Evolutionary conservation across 2,797 vertebrate genomes (phyloP), one percentile per base, ranked within the genome.

Genomic region (Eurystomus glaucurus): DNA sequence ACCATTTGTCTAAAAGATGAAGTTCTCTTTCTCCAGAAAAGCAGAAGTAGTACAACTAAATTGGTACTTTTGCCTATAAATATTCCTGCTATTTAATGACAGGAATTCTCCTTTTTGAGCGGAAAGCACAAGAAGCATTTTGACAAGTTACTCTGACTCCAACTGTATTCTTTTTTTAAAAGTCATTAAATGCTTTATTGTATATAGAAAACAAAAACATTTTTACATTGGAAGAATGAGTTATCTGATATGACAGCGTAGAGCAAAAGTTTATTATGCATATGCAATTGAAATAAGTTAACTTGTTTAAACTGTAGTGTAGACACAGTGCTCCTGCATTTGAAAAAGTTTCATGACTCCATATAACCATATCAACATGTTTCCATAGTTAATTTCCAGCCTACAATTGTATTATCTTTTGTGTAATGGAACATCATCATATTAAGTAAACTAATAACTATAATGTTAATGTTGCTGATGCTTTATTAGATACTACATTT

Each of bases 321-420:
- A 69, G 85, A 74, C 9, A 69, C 87, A 96, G 68, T 95, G 82
- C 71, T 96, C 54, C 89, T 93, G 74, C 79, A 45, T 95, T 94
- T 97, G 90, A 93, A 93, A 79, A 97, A 96, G 96, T 97, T 97
- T 97, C 94, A 86, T 97, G 95, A 96, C 95, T 97, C 95, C 94
- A 46, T 79, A 65, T 97, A 97, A 97, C 97, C 75, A 29, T 91
- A 97, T 97, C 94, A 97, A 71, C 95, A 94, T 97, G 80, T 96
- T 96, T 96, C 93, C 85, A 94, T 96, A 90, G 88, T 97, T 97
- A 95, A 96, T 97, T 97, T 95, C 93, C 97, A 97, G 76, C 90
- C 66, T 96, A 33, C 72, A 96, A 97, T 97, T 95, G 19, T 72
- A 96, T 97, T 97, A 96, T 82, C 87, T 90, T 92, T 90, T 94